phyloP scores from a whole-genome alignment of 2,888 invertebrate genomes.

The Lasioglossum malachurum region DNA sequence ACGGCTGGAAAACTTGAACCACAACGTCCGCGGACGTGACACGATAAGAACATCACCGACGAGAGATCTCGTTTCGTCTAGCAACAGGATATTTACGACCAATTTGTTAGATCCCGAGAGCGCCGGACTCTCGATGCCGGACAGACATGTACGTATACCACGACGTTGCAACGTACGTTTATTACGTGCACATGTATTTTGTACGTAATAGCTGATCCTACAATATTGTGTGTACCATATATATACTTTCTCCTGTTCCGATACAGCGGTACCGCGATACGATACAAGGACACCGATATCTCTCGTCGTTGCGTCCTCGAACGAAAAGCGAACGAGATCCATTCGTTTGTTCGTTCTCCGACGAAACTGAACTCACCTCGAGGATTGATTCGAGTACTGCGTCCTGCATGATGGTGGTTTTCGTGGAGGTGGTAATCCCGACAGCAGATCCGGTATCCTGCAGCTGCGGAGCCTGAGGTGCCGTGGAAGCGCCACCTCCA shows the following conservation, averaged over 20 bases:
- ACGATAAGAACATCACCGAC: neutral
- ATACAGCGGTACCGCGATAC: neutral
- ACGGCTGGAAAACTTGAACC: too few relatives aligned
- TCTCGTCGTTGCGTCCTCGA: neutral
- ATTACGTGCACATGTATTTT: constrained; percentile 53
- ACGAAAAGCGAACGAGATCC: neutral
- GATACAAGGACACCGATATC: neutral
- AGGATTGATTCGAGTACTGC: constrained; percentile 83
- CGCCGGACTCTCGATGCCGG: neutral
- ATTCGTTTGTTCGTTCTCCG: neutral
- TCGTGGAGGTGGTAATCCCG: constrained; percentile 80
- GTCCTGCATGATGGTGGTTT: constrained; percentile 83
- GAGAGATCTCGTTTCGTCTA: neutral
- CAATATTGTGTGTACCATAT: neutral
- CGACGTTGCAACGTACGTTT: constrained; percentile 5
- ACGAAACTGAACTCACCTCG: constrained; percentile 74
- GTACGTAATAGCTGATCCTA: constrained; percentile 44
- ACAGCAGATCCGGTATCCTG: constrained; percentile 82
- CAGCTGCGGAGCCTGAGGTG: constrained; percentile 83
- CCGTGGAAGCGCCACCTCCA: constrained; percentile 84
- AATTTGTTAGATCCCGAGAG: neutral
- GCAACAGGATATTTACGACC: neutral
- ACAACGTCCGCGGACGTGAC: neutral
- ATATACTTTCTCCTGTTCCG: neutral
- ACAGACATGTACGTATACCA: neutral